These are phyloP conservation scores for Cololabis saira DNA, from an alignment of 2,113 vertebrate genomes.

Conservation along the genomic window DNA sequence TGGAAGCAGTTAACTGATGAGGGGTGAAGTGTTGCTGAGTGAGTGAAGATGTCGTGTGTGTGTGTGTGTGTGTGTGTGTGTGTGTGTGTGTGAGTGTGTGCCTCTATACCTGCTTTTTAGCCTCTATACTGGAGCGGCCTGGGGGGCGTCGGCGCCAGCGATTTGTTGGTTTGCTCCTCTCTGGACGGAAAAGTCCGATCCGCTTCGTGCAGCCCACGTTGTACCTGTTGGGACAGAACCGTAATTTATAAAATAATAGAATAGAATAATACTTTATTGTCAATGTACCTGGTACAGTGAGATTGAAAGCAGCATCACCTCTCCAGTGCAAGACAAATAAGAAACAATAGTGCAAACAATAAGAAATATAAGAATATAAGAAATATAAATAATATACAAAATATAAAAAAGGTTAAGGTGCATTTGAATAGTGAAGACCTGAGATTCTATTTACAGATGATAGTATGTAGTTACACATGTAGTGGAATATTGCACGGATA, in stretches of 20 bases:
- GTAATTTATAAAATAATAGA: not conserved
- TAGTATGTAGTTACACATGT: too few relatives aligned
- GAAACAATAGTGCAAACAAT: too few relatives aligned
- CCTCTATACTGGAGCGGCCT: conserved; percentile 82
- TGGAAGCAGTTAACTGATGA: conserved; percentile 23
- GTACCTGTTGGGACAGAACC: conserved; percentile 82
- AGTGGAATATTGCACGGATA: too few relatives aligned
- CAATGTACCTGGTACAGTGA: too few relatives aligned
- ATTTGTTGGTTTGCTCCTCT: conserved; percentile 85
- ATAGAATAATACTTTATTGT: too few relatives aligned
- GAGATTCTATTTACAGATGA: too few relatives aligned
- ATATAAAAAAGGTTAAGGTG: too few relatives aligned
- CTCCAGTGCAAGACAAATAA: too few relatives aligned
- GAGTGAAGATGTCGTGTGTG: not conserved
- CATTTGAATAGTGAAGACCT: too few relatives aligned
- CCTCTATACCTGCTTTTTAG: conserved; percentile 89
- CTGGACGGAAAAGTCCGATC: conserved; percentile 92
- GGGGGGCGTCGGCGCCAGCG: conserved; percentile 86
- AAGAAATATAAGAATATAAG: too few relatives aligned
- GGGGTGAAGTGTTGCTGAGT: conserved; percentile 8
- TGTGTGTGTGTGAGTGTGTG: not conserved
- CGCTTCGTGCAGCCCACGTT: conserved; percentile 96
- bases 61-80: not conserved
- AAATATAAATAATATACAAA: too few relatives aligned
- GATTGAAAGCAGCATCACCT: too few relatives aligned